Evolutionary conservation across 1,140 invertebrate genomes (phyloP), one percentile per base, ranked within the genome.

Genomic region (Drosophila bifasciata): DNA sequence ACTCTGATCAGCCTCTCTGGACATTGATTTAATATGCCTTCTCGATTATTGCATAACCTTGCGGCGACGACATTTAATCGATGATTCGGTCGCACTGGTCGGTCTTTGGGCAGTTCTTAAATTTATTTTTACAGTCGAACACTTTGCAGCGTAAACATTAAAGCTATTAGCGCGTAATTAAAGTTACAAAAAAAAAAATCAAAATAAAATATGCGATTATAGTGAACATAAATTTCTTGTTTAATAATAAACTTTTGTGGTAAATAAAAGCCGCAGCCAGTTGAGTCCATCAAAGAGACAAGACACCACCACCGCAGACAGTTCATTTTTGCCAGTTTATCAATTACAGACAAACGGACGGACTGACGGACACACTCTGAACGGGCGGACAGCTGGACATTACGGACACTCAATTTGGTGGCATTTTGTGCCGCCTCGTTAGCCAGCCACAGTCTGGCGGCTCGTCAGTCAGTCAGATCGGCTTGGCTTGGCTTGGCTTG

Each of bases 281-380:
- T n/a, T n/a, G n/a, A 51, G 46, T 53, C 41, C 49, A 48, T 71
- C 76, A 67, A 52, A 70, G 48, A 61, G 43, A 15, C 53, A 48
- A 43, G 73, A 44, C 76, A 68, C 32, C 9, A 68, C 32, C 9
- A 23, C 32, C 11, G 23, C 28, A 13, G 39, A 16, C 21, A 23
- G 53, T 68, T 83, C 58, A 78, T 78, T 81, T 83, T 81, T 55
- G 77, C 55, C 81, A 81, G 81, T 85, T 85, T 86, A 85, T 85
- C 77, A 85, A 86, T 84, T 85, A 76, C 71, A 64, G 61, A 80
- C 76, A 69, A 59, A 52, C 45, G 25, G 51, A 73, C 71, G 19
- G 17, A 40, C 48, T 45, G 40, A 51, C 55, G n/a, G 16, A 4
- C 11, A n/a, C n/a, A n/a, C n/a, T n/a, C n/a, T n/a, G 71, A 71